Conservation (phyloP, 23 tunicate genomes). For the Trididemnum clinides region DNA sequence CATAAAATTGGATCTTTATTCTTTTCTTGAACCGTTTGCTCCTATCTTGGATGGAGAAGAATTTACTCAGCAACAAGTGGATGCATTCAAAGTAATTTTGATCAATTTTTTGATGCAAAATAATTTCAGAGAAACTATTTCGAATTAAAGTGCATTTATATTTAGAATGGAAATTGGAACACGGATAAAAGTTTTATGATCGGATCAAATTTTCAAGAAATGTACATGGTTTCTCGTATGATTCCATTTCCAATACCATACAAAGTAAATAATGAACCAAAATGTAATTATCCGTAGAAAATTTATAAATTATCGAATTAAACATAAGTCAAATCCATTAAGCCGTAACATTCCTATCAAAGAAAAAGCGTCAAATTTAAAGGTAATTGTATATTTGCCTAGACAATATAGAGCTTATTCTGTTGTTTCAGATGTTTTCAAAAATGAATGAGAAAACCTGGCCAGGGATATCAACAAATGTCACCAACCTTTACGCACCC, state of each 20-base stretch:
- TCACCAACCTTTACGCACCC: conserved; percentile 59
- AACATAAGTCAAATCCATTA: too few species aligned
- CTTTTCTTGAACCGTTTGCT: conserved; percentile 76
- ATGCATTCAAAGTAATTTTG: conserved; percentile 60
- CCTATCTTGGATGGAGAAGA: conserved; percentile 86
- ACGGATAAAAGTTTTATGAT: conserved; percentile 65
- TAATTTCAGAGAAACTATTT: too few species aligned
- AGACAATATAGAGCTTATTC: too few species aligned
- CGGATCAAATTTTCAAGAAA: conserved; percentile 59
- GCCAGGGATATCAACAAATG: conserved; percentile 58
- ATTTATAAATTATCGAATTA: too few species aligned
- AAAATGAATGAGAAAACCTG: conserved; percentile 48
- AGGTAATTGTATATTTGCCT: background rate
- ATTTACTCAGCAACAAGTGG: conserved; percentile 65
- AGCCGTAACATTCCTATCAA: too few species aligned
- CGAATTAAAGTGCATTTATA: too few species aligned
- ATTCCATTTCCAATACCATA: conserved; percentile 60
- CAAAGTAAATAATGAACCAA: too few species aligned
- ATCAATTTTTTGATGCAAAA: too few species aligned
- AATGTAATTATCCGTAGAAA: too few species aligned
- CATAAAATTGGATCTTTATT: conserved; percentile 47
- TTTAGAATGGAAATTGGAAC: conserved; percentile 59
- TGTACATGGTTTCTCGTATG: conserved; percentile 64
- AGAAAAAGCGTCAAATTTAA: background rate
- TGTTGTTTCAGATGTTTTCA: conserved; percentile 32